Evolutionary conservation across 2,113 vertebrate species (phyloP).

Genomic region (Nerophis lumbriciformis): DNA sequence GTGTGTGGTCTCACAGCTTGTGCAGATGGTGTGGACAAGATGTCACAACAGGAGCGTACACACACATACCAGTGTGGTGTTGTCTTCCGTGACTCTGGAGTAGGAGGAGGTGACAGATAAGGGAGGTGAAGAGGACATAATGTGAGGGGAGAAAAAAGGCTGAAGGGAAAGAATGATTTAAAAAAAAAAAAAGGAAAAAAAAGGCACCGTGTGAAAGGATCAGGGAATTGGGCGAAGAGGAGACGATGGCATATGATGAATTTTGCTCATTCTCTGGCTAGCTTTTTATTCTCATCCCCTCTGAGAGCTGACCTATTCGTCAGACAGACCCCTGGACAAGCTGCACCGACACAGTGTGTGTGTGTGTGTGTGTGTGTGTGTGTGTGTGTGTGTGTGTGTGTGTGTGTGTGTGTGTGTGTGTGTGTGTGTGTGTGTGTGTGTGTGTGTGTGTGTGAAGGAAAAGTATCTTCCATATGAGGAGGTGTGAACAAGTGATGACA

Average conservation of each 20-base stretch:
- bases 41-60: conserved; percentile 7
- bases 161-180: too few species aligned
- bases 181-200: background rate
- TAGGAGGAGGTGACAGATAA: background rate
- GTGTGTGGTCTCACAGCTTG: conserved; percentile 1
- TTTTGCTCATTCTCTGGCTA: conserved; percentile 34
- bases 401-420: conserved; percentile 17
- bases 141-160: too few species aligned
- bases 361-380: conserved; percentile 24
- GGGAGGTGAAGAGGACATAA: background rate
- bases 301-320: conserved; percentile 47
- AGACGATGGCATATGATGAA: conserved; percentile 38
- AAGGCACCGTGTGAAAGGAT: background rate
- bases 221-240: background rate
- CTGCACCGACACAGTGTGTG: conserved; percentile 27
- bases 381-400: conserved; percentile 3
- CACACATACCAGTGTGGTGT: background rate
- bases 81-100: background rate
- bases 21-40: conserved; percentile 5
- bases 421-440: too few species aligned
- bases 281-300: conserved; percentile 28
- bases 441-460: too few species aligned
- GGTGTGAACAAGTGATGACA: too few species aligned
- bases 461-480: too few species aligned
- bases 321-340: conserved; percentile 37